Evolutionary conservation across 2,888 invertebrate species (phyloP), one percentile per base, ranked within the genome.

Genomic region (Dynastes hyllus): DNA sequence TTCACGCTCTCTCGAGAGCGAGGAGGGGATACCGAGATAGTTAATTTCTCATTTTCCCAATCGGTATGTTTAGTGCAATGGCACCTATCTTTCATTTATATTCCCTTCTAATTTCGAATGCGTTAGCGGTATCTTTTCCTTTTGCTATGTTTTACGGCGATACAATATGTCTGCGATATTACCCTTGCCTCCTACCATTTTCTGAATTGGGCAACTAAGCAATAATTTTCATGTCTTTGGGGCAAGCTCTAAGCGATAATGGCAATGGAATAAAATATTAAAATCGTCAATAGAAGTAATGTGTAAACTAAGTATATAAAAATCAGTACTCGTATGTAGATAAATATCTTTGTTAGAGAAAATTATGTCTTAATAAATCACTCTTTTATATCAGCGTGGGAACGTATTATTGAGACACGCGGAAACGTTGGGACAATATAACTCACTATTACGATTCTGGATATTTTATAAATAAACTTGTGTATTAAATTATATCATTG

Each of bases 401-500:
- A 73, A 73, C 53, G 65, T 66, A 66, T 65, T 65, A 66, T 78
- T 78, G 73, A 58, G 61, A 73, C 61, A 73, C 66, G 73, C 73
- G 78, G 78, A 78, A 73, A 71, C 66, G 73, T 53, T 65, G 40
- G 53, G 22, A 37, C 65, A 65, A 53, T 73, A 73, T 73, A 78
- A 78, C 53, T 78, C 53, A 78, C 73, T 73, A 73, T 78, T 78
- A 53, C 66, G 71, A 73, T 65, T 78, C 65, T 55, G 65, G 73
- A 66, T 66, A 73, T 37, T n/a, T 73, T 66, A 78, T 78, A 73
- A 78, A 78, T 78, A 78, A 71, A 71, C 73, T 53, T 66, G 65
- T 55, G 27, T 65, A 78, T 65, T 78, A 78, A 78, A 78, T 78
- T 78, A 73, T 78, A 78, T 78, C 66, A 73, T 73, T 73, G 58